Conservation (phyloP, 2,113 vertebrate genomes). For the Laticauda colubrina region DNA sequence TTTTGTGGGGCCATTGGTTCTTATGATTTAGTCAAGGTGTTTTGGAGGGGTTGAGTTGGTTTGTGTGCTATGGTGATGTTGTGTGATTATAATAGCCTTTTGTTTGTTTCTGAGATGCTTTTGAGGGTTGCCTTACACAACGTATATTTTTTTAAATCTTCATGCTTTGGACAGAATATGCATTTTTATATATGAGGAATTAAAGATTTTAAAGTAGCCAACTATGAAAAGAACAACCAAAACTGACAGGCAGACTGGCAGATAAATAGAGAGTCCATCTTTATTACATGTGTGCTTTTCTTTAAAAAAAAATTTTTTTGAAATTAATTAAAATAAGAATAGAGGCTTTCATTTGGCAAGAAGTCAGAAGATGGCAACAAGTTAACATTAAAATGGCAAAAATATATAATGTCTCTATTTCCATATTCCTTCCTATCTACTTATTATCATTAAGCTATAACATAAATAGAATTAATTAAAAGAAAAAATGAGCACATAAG, state of each 20-base stretch:
- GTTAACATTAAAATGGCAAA: slow-evolving; percentile 34
- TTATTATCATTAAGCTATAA: slow-evolving; percentile 45
- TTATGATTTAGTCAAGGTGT: not conserved
- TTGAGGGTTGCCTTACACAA: not conserved
- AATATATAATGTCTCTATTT: slow-evolving; percentile 21
- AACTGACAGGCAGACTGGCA: not conserved
- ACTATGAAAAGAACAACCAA: not conserved
- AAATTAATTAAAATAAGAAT: slow-evolving; percentile 45
- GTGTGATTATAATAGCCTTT: not conserved
- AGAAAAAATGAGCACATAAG: slow-evolving; percentile 33
- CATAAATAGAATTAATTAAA: slow-evolving; percentile 48
- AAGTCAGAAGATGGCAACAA: slow-evolving; percentile 4
- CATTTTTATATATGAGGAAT: not conserved
- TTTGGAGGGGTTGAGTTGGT: not conserved
- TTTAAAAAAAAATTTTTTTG: slow-evolving; percentile 31
- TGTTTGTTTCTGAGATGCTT: not conserved
- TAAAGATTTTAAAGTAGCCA: not conserved
- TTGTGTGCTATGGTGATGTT: not conserved
- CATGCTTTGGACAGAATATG: not conserved
- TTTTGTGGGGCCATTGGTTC: too few relatives aligned
- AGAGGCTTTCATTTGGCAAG: slow-evolving; percentile 27
- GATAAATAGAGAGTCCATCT: not conserved
- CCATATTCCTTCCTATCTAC: slow-evolving; percentile 42
- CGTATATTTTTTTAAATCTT: not conserved
- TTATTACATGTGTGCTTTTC: slow-evolving; percentile 1